Evolutionary conservation across 2,888 invertebrate species (phyloP), one percentile per base, ranked within the genome.

Genomic region (Endomychus coccineus): DNA sequence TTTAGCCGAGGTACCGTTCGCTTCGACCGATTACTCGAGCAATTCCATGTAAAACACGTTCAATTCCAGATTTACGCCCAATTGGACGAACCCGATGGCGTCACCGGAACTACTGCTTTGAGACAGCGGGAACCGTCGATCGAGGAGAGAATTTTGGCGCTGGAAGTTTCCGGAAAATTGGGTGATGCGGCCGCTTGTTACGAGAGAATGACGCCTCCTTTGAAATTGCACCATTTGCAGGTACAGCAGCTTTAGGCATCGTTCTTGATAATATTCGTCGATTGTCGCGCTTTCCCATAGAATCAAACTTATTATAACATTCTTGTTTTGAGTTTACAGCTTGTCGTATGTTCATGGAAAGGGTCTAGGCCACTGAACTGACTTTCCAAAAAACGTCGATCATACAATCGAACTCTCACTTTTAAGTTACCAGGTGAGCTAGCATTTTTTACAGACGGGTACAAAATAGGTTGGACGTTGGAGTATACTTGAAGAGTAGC

Each of bases 111-210:
- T 5, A 72, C 81, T 32, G 82, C 83, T 9, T 74, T 86, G 45
- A 79, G 88, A 54, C 73, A 80, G 36, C 75, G 75, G 0, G 80
- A 83, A 50, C 83, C 90, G 1, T 82, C 83, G 0, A 64, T 90
- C 2, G 79, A 83, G 38, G 89, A 95, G 58, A 73, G 85, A 54
- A 84, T 95, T 40, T 66, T 91, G 12, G 81, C 85, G 6, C 84
- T 90, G 63, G 85, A 89, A 54, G 81, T 88, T 22, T 82, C 83
- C 2, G 91, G 91, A 21, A 76, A 83, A 42, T 65, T 83, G 28
- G 81, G 83, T 61, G 90, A 92, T 58, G 90, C 90, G 1, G 83
- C 88, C 1, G 77, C 85, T 2, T 90, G 90, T 56, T 92, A 92
- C 60, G 92, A 94, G 61, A 75, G 83, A 44, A 72, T 89, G 32